Evolutionary conservation across 2,113 vertebrate species (phyloP), one percentile per base, ranked within the genome.

Genomic region (Cettia cetti): DNA sequence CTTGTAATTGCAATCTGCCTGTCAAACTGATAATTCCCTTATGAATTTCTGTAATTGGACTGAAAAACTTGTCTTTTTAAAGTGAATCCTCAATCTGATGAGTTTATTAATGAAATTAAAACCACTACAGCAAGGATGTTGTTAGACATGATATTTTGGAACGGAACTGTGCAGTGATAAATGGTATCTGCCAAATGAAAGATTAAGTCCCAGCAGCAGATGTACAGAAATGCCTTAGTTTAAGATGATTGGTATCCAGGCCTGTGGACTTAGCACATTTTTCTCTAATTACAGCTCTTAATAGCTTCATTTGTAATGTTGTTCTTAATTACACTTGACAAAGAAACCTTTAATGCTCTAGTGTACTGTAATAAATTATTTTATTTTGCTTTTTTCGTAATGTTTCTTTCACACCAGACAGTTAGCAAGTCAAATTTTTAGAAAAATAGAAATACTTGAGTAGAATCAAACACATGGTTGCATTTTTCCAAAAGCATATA

Each of bases 61-160:
- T 93, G 74, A 89, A 92, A 91, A 92, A 79, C 23, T 65, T 95
- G 60, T 83, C 82, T 93, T 95, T 93, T 89, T 87, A 47, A 91
- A 94, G 66, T 65, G 87, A 87, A 75, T 88, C 65, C 70, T 90
- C 77, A 88, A 79, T 83, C 52, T 93, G 82, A 89, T 87, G 84
- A 86, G 79, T 88, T 95, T 86, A 93, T 94, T 92, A 95, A 94
- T 81, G 80, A 89, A 94, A 95, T 86, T 52, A 89, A 94, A 93
- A 54, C n/a, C 40, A 21, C 45, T 68, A 35, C 53, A 79, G 40
- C 71, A 78, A 89, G 69, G 53, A 89, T 88, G 82, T 80, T 90
- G 69, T 65, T 92, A 65, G 45, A 68, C 44, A 13, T 80, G 83
- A 27, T 95, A 59, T 65, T 92, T 66, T 82, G 75, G 82, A 90